These are phyloP conservation scores for Myripristis jacobus DNA, from an alignment of 2,797 vertebrate genomes.

Conservation along the genomic window DNA sequence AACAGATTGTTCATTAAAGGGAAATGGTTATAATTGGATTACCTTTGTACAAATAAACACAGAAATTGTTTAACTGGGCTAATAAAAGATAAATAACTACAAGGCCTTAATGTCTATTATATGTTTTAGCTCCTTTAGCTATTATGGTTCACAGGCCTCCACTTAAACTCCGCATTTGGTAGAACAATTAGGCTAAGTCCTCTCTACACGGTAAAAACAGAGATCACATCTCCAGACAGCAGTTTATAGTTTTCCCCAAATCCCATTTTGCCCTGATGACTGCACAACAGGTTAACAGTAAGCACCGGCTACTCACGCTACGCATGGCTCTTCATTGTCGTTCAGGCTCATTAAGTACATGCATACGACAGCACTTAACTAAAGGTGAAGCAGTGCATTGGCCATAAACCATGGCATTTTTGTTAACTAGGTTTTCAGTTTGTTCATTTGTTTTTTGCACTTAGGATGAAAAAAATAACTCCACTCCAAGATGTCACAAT, in stretches of 20 bases:
- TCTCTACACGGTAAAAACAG: slow-evolving; percentile 1
- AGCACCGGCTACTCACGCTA: slow-evolving; percentile 39
- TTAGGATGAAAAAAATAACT: neutral
- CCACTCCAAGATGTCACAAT: neutral
- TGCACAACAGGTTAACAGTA: slow-evolving; percentile 34
- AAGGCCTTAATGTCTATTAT: neutral
- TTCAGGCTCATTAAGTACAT: slow-evolving; percentile 1
- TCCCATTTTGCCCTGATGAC: slow-evolving; percentile 3
- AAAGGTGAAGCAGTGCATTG: neutral
- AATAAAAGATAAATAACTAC: slow-evolving; percentile 5
- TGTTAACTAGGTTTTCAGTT: neutral
- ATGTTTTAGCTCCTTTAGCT: neutral
- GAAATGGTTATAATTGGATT: neutral
- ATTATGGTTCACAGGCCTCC: neutral
- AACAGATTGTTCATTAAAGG: neutral
- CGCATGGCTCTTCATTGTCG: slow-evolving; percentile 10
- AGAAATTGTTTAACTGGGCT: slow-evolving; percentile 1
- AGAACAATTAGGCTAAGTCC: slow-evolving; percentile 13
- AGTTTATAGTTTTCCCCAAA: slow-evolving; percentile 7
- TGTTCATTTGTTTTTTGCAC: neutral
- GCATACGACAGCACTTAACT: neutral
- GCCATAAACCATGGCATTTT: neutral
- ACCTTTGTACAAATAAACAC: slow-evolving; percentile 34
- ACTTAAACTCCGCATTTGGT: slow-evolving; percentile 24
- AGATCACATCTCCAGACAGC: slow-evolving; percentile 12